Evolutionary conservation across 2,888 invertebrate species (phyloP).

Genomic region (Epiblema foenella): DNA sequence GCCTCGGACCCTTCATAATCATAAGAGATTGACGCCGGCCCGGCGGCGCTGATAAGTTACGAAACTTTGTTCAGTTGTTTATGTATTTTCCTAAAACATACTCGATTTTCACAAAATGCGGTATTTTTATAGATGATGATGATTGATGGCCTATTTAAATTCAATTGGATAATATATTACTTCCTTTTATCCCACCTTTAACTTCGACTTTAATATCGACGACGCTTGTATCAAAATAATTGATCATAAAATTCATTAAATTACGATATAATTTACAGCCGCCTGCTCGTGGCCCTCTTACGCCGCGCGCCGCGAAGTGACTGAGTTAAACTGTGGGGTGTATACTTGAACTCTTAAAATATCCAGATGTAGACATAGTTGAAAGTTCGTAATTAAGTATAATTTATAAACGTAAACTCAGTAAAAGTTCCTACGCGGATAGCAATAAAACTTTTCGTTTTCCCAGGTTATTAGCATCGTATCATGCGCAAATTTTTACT

Average conservation of each 20-base stretch:
- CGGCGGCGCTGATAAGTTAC: slow-evolving; percentile 27
- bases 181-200: background rate
- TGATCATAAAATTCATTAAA: no score
- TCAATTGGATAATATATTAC: background rate
- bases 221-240: background rate
- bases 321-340: no score
- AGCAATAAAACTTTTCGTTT: slow-evolving; percentile 40
- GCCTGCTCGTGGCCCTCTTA: no score
- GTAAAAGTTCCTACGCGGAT: slow-evolving; percentile 22
- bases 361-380: background rate
- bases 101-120: background rate
- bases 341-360: no score
- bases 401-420: slow-evolving; percentile 27
- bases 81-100: background rate
- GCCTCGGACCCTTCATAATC: slow-evolving; percentile 33
- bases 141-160: background rate
- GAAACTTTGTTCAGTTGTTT: slow-evolving; percentile 14
- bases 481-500: slow-evolving; percentile 34
- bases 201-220: background rate
- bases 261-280: no score
- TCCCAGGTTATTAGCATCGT: slow-evolving; percentile 29
- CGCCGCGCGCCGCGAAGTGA: no score
- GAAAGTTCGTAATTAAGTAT: slow-evolving; percentile 13
- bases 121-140: background rate
- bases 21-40: slow-evolving; percentile 31